phyloP scores from a whole-genome alignment of 2,888 invertebrate species.

The Cactoblastis cactorum region DNA sequence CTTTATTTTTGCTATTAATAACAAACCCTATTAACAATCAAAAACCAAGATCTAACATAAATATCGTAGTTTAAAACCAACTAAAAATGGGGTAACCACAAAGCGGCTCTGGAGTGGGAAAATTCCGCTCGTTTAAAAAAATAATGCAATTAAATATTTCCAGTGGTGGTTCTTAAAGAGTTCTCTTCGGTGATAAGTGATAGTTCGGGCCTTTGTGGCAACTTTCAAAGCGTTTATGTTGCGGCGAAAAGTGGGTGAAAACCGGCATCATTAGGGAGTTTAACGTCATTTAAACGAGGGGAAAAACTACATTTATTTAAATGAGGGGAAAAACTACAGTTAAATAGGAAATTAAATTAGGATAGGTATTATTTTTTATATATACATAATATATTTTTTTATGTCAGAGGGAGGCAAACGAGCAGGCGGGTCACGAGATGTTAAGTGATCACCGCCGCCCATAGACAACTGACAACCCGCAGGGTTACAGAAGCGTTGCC shows the following conservation, averaged over 20 bases:
- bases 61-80: not conserved
- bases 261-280: slow-evolving; percentile 13
- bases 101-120: slow-evolving; percentile 15
- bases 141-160: slow-evolving; percentile 67
- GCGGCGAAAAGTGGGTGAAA: slow-evolving; percentile 8
- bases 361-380: too few relatives aligned
- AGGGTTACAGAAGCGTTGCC: too few relatives aligned
- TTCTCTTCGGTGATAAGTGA: slow-evolving; percentile 22
- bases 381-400: too few relatives aligned
- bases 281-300: not conserved
- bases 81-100: slow-evolving; percentile 17
- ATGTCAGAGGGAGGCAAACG: too few relatives aligned
- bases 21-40: not conserved
- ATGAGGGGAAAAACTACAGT: too few relatives aligned
- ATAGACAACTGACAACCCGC: too few relatives aligned
- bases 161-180: slow-evolving; percentile 42
- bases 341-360: too few relatives aligned
- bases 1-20: not conserved
- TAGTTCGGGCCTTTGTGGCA: slow-evolving; percentile 19
- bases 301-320: too few relatives aligned
- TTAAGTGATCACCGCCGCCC: too few relatives aligned
- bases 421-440: too few relatives aligned
- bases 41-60: not conserved
- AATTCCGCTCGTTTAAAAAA: slow-evolving; percentile 32
- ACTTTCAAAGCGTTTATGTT: slow-evolving; percentile 16